Evolutionary conservation across 2,113 vertebrate species (phyloP).

Genomic region (Dascyllus trimaculatus): DNA sequence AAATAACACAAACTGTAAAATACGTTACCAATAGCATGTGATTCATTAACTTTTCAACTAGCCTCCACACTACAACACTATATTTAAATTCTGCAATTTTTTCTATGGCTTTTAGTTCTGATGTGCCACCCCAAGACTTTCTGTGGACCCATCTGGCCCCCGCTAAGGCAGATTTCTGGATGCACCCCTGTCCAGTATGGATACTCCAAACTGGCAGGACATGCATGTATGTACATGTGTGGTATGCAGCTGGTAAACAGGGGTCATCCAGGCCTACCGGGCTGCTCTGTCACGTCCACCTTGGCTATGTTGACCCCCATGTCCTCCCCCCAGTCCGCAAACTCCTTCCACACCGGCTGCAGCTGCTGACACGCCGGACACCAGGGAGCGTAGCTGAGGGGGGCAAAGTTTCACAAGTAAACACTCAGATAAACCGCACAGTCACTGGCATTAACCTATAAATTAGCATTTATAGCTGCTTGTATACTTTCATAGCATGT

Average conservation of each 20-base stretch:
- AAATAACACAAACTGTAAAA: no score
- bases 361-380: slow-evolving; percentile 96
- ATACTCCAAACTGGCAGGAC: no score
- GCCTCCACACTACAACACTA: no score
- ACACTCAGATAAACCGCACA: neutral
- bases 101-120: no score
- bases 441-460: neutral
- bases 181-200: no score
- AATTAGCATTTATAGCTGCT: neutral
- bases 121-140: no score
- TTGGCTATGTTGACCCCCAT: slow-evolving; percentile 94
- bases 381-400: slow-evolving; percentile 94
- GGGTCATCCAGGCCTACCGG: slow-evolving; percentile 83
- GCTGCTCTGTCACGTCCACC: slow-evolving; percentile 96
- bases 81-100: no score
- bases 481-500: neutral
- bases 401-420: neutral
- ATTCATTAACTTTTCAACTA: no score
- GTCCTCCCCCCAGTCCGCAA: slow-evolving; percentile 96
- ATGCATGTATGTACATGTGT: neutral
- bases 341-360: slow-evolving; percentile 94
- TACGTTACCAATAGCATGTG: no score
- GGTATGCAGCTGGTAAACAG: neutral
- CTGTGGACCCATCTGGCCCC: no score
- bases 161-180: no score